Evolutionary conservation across 2,113 vertebrate species (phyloP), one percentile per base, ranked within the genome.

Genomic region (Poecilia latipinna): DNA sequence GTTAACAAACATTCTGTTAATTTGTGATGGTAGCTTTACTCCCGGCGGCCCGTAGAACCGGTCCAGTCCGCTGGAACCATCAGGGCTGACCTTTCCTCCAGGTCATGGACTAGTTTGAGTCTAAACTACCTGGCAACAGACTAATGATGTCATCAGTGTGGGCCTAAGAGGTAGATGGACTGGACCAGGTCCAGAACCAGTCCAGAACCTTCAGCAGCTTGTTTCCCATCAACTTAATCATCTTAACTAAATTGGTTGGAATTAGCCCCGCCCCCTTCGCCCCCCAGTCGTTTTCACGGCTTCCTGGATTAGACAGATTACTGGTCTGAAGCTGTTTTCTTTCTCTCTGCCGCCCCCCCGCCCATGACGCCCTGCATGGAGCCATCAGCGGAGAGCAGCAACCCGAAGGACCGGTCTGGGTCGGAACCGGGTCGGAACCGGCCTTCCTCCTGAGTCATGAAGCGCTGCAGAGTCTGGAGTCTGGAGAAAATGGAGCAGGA

Each of bases 231-330:
- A 82, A 78, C 89, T 90, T 93, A 93, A 93, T 91, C 91, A 91
- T 84, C 83, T 91, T 88, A 89, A 19, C 78, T 83, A 83, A 91
- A 92, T 91, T 90, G 93, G 89, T 84, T 70, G 85, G 91, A 91
- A 92, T 90, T 90, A 93, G 88, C 90, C 87, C 61, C 83, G 44
- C 13, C 13, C 44, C 44, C 42, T 84, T 82, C 86, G 70, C 75
- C 80, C 73, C 77, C 64, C 4, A 29, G 35, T 72, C 74, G 61
- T 90, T 92, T 93, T 91, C 86, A 91, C 89, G 91, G 90, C 82
- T 92, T 90, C 90, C 61, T 87, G 90, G 91, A 93, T 94, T 92
- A 94, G 87, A 88, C 85, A 90, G 93, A 93, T 93, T 93, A 91
- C 70, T 66, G 1, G 88, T 93, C 93, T 93, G 92, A 87, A 91